These are phyloP conservation scores for Helicoverpa armigera DNA, from an alignment of 1,140 invertebrate genomes.

Conservation along the genomic window DNA sequence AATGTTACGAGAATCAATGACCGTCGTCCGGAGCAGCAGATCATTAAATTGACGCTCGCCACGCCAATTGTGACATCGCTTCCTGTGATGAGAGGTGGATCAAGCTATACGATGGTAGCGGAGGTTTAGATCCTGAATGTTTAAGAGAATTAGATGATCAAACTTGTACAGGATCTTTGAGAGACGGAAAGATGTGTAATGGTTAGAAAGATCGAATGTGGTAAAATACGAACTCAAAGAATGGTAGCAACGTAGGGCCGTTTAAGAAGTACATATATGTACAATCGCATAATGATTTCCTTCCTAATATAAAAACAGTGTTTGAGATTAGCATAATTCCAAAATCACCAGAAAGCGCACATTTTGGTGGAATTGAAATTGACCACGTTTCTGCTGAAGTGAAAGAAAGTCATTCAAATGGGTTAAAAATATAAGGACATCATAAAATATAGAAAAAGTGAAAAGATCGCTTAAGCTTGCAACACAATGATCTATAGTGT, in stretches of 20 bases:
- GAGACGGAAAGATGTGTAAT: neutral
- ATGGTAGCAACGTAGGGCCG: too few species aligned
- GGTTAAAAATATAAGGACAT: neutral
- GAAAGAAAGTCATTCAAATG: neutral
- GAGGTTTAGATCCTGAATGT: neutral
- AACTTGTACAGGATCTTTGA: neutral
- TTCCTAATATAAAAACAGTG: too few species aligned
- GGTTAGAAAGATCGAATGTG: too few species aligned
- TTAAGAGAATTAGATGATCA: neutral
- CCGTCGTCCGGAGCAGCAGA: constrained; percentile 74
- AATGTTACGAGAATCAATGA: constrained; percentile 75
- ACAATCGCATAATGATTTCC: too few species aligned
- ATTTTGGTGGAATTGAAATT: too few species aligned
- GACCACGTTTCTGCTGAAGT: too few species aligned
- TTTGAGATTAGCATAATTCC: too few species aligned
- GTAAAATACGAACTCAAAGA: too few species aligned
- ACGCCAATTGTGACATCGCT: constrained; percentile 79
- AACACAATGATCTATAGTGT: constrained; percentile 48
- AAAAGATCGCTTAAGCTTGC: constrained; percentile 39
- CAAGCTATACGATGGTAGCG: constrained; percentile 52
- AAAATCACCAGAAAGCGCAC: too few species aligned
- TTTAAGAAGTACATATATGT: too few species aligned
- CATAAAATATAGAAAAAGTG: neutral
- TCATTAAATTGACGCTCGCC: constrained; percentile 78
- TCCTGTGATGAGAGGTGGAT: constrained; percentile 70